Evolutionary conservation across 2,888 invertebrate species (phyloP).

Genomic region (Crepidodera aurea): DNA sequence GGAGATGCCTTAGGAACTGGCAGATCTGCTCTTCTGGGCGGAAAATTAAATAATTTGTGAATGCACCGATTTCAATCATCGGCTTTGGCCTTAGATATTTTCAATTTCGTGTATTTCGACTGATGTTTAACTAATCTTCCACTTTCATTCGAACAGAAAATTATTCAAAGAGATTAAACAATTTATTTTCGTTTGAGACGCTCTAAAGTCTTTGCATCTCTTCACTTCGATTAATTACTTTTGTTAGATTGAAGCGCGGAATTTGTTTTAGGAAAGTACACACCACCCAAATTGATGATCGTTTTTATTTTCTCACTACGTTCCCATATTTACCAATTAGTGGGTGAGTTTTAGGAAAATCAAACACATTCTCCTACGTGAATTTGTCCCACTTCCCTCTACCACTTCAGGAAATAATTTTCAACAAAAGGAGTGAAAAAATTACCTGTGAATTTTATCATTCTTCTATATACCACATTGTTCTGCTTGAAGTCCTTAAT

Average conservation of each 20-base stretch:
- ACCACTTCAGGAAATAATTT: constrained; percentile 42
- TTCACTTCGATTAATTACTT: constrained; percentile 26
- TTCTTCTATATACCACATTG: constrained; percentile 41
- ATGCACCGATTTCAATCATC: constrained; percentile 53
- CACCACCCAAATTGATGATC: too few species aligned
- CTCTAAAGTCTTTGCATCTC: constrained; percentile 16
- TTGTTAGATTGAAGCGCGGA: constrained; percentile 19
- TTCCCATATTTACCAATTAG: too few species aligned
- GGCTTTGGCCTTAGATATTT: constrained; percentile 44
- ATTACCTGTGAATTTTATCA: constrained; percentile 49
- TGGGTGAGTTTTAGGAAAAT: too few species aligned
- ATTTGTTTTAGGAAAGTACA: constrained; percentile 2
- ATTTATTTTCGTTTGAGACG: constrained; percentile 39
- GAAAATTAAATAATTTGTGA: constrained; percentile 62
- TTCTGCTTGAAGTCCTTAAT: constrained; percentile 45
- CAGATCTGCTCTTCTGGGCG: constrained; percentile 58
- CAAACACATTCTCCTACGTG: too few species aligned
- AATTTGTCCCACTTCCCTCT: not conserved
- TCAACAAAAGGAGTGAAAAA: constrained; percentile 45
- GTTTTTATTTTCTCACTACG: too few species aligned
- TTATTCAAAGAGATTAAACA: constrained; percentile 44
- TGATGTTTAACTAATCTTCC: constrained; percentile 41
- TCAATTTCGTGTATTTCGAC: constrained; percentile 45
- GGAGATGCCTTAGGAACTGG: constrained; percentile 54
- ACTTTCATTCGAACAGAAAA: constrained; percentile 43